Conservation (phyloP, 92 coral and sea anemone genomes). For the Nematostella vectensis region DNA sequence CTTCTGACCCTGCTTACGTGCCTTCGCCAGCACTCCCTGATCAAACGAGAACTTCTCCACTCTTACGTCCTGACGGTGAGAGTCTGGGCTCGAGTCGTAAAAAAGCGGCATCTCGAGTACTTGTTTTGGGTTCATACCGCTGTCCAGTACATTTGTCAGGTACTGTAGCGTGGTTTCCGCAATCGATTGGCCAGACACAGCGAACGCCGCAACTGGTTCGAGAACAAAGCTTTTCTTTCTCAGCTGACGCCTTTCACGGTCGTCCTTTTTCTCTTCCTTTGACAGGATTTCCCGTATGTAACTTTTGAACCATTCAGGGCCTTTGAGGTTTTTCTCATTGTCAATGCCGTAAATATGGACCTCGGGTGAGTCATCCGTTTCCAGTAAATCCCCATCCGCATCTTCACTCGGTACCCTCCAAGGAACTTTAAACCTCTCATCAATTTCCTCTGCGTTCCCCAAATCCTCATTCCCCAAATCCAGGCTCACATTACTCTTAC, state of each 20-base stretch:
- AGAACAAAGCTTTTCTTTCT: slow-evolving; percentile 4
- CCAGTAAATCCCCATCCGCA: neutral
- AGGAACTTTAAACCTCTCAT: too few relatives aligned
- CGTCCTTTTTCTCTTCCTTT: neutral
- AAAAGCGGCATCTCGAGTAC: slow-evolving; percentile 70
- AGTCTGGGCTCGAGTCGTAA: slow-evolving; percentile 42
- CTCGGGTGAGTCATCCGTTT: neutral
- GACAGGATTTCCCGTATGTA: slow-evolving; percentile 2
- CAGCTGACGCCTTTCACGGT: neutral
- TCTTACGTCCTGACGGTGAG: slow-evolving; percentile 60
- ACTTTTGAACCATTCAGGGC: slow-evolving; percentile 9
- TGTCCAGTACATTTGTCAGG: slow-evolving; percentile 68
- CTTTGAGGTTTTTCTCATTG: neutral
- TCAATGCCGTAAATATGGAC: neutral
- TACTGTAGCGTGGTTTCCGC: slow-evolving; percentile 57
- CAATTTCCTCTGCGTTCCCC: too few relatives aligned
- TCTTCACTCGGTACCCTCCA: too few relatives aligned
- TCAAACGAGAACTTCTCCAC: slow-evolving; percentile 61
- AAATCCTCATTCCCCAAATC: too few relatives aligned
- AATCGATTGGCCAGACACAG: slow-evolving; percentile 65
- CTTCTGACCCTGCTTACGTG: slow-evolving; percentile 50
- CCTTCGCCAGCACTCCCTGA: slow-evolving; percentile 39
- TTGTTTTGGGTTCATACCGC: slow-evolving; percentile 65
- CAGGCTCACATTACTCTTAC: too few relatives aligned
- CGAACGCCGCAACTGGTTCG: slow-evolving; percentile 63